Evolutionary conservation across 2,797 vertebrate species (phyloP), one percentile per base, ranked within the genome.

Genomic region (Triplophysa bombifrons): DNA sequence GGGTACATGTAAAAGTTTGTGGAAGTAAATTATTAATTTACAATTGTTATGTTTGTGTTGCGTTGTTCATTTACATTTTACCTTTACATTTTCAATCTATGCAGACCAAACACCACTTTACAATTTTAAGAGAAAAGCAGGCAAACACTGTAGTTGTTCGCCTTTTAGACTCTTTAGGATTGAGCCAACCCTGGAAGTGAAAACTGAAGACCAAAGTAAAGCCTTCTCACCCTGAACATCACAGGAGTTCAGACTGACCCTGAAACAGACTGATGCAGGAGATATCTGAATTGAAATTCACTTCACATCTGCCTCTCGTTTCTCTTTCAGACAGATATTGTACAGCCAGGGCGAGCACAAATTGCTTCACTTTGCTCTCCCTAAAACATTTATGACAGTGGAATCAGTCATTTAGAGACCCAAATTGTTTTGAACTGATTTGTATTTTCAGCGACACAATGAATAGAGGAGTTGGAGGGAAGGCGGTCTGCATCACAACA

Each of bases 301-400:
- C 76, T 20, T 53, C 80, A 83, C 85, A 85, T 80, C 46, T 17
- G 69, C 63, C 60, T 78, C 76, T 80, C 80, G 83, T 75, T 78
- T 76, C 83, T 73, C 76, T 63, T 74, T 63, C 74, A 84, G 79
- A 78, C 83, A 85, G 78, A 78, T 84, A 64, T 80, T 75, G 84
- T 83, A 80, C 65, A 61, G 80, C 72, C 65, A 82, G 71, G 72
- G 82, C 41, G 76, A 84, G 65, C 74, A 72, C 87, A 88, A 89
- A 87, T 85, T 87, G 87, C 65, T 86, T 87, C 63, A 88, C 88
- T 87, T 88, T 88, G 80, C 58, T 80, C 75, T 72, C 77, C 67
- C 58, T 86, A 86, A 88, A 90, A 87, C 87, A 84, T 87, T 90
- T 86, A 89, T 84, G 85, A 87, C 63, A 72, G 76, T 82, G 68